These are phyloP conservation scores for Myrmophylax atrothorax DNA, from an alignment of 2,113 vertebrate genomes.

Conservation along the genomic window DNA sequence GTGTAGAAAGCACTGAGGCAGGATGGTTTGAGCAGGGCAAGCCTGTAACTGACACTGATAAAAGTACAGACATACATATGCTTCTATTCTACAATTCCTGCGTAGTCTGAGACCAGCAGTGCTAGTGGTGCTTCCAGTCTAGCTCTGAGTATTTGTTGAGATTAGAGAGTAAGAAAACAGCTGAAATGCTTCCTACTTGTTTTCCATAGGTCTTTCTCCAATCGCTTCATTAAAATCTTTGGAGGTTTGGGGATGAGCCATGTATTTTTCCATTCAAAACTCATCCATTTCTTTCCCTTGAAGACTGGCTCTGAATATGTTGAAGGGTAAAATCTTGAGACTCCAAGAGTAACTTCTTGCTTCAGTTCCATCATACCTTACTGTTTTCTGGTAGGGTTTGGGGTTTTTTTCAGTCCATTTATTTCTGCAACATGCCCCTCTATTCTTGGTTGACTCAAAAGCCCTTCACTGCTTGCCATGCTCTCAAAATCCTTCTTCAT, in stretches of 20 bases:
- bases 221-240: not conserved
- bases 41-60: not conserved
- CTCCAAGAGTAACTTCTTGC: not conserved
- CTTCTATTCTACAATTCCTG: not conserved
- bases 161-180: not conserved
- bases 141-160: not conserved
- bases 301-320: not conserved
- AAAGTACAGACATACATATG: not conserved
- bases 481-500: not conserved
- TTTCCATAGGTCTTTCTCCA: not conserved
- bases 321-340: not conserved
- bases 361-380: not conserved
- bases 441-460: not conserved
- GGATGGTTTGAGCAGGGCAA: not conserved
- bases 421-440: not conserved
- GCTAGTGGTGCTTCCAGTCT: not conserved
- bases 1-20: not conserved
- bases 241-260: not conserved
- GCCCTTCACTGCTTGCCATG: not conserved
- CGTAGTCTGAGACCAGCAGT: not conserved
- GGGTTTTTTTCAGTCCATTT: not conserved
- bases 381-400: not conserved
- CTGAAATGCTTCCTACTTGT: not conserved
- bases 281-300: not conserved
- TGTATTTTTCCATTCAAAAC: not conserved